Base-by-base conservation (phyloP, 2,888 invertebrate genomes). In the Rhabditoides inermis region DNA sequence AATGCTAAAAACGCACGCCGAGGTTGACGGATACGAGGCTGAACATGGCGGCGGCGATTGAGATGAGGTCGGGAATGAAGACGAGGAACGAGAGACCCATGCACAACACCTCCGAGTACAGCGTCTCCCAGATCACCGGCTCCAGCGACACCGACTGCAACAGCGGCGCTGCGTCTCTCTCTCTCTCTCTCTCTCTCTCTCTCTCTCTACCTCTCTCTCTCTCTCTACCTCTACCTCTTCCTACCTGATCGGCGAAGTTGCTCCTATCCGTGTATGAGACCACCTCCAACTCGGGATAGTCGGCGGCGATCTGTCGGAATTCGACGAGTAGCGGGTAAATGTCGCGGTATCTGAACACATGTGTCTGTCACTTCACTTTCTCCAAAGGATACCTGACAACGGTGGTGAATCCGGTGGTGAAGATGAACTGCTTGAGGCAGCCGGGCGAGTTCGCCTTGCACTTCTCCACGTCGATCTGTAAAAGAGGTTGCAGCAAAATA, bases 361-460 rank as follows among this genome's bases (percentile, higher is more conserved):
- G n/a, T n/a, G 18, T n/a, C 20, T n/a, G 7, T 40, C 40, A 40
- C 20, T n/a, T n/a, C 23, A 36, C 2, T 4, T 26, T 48, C 6
- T 26, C 18, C 1, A 26, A 26, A 37, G 10, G 37, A 23, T 36
- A 60, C 60, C 45, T 47, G 27, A 58, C 60, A 22, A 64, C 53
- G 3, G 58, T 57, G 4, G 65, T 64, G 51, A 67, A 70, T 23
- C 70, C 70, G n/a, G 68, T 68, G 12, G 68, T 61, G 51, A 67
- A 61, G 30, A 68, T 30, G 57, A 68, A 68, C 2, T 54, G 49
- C 7, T 54, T 23, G 4, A 70, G 27, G 49, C 70, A 70, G 18
- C 35, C 41, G 2, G 65, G 65, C 2, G 51, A 41, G 39, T 69
- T 61, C n/a, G 45, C 12, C 3, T 26, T 49, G 41, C 68, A 68